Conservation (phyloP, 1,140 invertebrate species). For the Polyergus mexicanus region DNA sequence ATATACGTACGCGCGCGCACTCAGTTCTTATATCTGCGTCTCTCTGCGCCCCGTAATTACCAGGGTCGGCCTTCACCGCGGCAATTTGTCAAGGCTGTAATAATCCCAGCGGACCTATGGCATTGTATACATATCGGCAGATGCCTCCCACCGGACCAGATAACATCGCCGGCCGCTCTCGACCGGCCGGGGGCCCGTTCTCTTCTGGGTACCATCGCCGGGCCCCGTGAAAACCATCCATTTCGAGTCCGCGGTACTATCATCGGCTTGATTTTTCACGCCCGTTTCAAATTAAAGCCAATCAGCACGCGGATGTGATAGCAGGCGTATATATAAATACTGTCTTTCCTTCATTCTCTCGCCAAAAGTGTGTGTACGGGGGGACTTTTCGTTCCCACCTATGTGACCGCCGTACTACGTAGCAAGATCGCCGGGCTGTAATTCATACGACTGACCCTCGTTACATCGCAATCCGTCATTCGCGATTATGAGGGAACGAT, state of each 20-base stretch:
- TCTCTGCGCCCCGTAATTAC: conserved; percentile 84
- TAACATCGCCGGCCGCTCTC: conserved; percentile 76
- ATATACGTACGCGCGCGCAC: not conserved
- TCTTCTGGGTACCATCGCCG: conserved; percentile 66
- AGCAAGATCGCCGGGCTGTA: conserved; percentile 36
- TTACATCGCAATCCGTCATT: conserved; percentile 62
- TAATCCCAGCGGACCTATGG: conserved; percentile 82
- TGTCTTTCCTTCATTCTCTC: not conserved
- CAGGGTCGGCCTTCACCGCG: conserved; percentile 84
- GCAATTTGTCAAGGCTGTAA: conserved; percentile 87
- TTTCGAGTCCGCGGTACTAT: conserved; percentile 78
- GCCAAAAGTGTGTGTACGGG: not conserved
- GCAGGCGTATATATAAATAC: conserved; percentile 44
- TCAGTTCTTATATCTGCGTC: conserved; percentile 72
- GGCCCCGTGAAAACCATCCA: conserved; percentile 76
- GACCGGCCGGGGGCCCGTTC: conserved; percentile 52
- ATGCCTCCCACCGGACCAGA: conserved; percentile 81
- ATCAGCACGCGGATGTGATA: conserved; percentile 69
- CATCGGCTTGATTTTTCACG: conserved; percentile 79
- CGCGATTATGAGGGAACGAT: conserved; percentile 59
- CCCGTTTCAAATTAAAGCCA: conserved; percentile 80
- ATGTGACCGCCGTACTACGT: conserved; percentile 31
- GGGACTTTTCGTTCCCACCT: conserved; percentile 32
- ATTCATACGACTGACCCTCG: conserved; percentile 63
- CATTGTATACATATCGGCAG: conserved; percentile 84